phyloP scores from a whole-genome alignment of 92 coral and sea anemone species.

The Diadumene lineata region DNA sequence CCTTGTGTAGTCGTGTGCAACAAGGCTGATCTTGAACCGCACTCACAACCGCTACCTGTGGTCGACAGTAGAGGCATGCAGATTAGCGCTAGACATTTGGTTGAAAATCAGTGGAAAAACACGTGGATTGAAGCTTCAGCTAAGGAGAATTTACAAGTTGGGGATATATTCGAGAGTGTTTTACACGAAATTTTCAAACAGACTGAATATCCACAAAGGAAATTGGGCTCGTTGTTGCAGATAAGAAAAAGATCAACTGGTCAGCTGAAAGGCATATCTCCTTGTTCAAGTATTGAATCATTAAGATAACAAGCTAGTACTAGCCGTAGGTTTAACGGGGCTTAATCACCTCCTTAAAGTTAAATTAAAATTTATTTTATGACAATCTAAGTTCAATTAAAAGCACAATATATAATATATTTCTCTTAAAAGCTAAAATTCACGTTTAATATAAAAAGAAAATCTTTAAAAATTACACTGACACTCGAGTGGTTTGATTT shows the following conservation, averaged over 20 bases:
- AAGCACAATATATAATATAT: no score
- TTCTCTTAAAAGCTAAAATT: no score
- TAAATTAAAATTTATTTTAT: no score
- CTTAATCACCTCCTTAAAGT: no score
- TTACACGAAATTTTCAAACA: constrained; percentile 37
- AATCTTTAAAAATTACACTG: no score
- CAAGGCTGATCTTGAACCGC: constrained; percentile 42
- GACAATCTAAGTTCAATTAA: no score
- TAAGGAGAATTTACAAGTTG: constrained; percentile 42
- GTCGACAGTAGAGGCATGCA: constrained; percentile 47
- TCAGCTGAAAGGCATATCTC: background rate
- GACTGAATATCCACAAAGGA: constrained; percentile 12
- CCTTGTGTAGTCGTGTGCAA: constrained; percentile 90
- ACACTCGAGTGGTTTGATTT: no score
- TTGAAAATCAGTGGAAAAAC: constrained; percentile 54
- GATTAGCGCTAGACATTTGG: constrained; percentile 38
- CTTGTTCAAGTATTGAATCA: constrained; percentile 8
- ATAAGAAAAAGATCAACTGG: constrained; percentile 25
- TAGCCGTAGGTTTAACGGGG: no score
- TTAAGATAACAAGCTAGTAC: background rate
- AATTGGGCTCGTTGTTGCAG: constrained; percentile 27
- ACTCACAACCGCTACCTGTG: constrained; percentile 22
- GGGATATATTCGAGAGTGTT: constrained; percentile 47
- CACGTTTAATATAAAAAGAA: no score
- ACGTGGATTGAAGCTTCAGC: constrained; percentile 66